Evolutionary conservation across 2,797 vertebrate species (phyloP), one percentile per base, ranked within the genome.

Genomic region (Schizothorax lantsangensis): DNA sequence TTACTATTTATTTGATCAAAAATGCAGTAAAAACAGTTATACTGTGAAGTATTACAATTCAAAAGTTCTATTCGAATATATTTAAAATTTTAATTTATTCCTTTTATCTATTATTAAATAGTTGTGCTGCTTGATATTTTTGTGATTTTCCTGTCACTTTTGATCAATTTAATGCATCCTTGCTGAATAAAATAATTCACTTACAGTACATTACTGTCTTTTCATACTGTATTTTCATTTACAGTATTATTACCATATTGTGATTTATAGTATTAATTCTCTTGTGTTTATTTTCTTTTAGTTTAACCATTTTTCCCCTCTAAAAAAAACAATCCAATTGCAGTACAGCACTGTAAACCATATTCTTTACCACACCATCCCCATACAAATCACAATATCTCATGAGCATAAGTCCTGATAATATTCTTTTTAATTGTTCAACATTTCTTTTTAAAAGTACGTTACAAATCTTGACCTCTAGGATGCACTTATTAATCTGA

Each of bases 401-500:
- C 9, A n/a, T n/a, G 21, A 59, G 57, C 4, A 59, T 59, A n/a
- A 1, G 8, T 57, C 54, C 21, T 23, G 21, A 59, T 59, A 59
- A n/a, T 59, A 59, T n/a, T 59, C 21, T 4, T 59, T 23, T 59
- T 59, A 59, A 59, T 4, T 10, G n/a, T 14, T 64, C 1, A 64
- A 30, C 57, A n/a, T 2, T 30, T 64, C 62, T 30, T 33, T 64
- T 66, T 66, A n/a, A n/a, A 59, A 59, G 23, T 59, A n/a, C 23
- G n/a, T 59, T 59, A 59, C 57, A 59, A 11, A 59, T 59, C 21
- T n/a, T 66, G 12, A 66, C 12, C 26, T 66, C 26, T 33, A 26
- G n/a, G 59, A 62, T 57, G n/a, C n/a, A 62, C 57, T 45, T 62
- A 30, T 74, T 54, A 77, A 54, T 77, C 17, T 75, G 45, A 15